Evolutionary conservation across 2,888 invertebrate species (phyloP).

Genomic region (Marronus borbonicus): DNA sequence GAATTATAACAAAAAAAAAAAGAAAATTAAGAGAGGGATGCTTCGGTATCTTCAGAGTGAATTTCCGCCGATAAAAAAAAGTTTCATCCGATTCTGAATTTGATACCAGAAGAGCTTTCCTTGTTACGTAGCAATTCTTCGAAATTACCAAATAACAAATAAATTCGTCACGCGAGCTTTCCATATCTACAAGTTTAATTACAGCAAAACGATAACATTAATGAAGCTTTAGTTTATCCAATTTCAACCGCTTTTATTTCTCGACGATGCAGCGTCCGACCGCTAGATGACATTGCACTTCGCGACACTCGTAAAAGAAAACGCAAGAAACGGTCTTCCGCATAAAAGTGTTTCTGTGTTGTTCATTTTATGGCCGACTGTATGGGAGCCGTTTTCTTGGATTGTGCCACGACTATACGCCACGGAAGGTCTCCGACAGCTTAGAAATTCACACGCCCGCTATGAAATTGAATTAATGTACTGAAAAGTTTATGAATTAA

Average conservation of each 20-base stretch:
- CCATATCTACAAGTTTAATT: not conserved
- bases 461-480: not conserved
- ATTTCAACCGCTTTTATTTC: not conserved
- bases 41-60: no score
- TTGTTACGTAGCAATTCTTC: no score
- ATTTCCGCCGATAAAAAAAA: no score
- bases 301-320: conserved; percentile 26
- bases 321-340: conserved; percentile 29
- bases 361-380: conserved; percentile 42
- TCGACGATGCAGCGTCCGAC: conserved; percentile 21
- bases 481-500: not conserved
- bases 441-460: conserved; percentile 20
- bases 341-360: conserved; percentile 50
- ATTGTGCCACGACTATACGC: conserved; percentile 1
- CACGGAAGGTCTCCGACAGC: not conserved
- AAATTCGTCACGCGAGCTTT: not conserved
- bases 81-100: no score
- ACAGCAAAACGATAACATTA: not conserved
- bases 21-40: no score
- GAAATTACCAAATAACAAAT: no score
- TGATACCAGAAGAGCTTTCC: no score
- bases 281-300: conserved; percentile 15
- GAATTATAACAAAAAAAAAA: no score
- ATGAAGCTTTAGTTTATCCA: not conserved
- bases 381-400: conserved; percentile 36